Conservation (phyloP, 2,888 invertebrate species). For the Acutogordius australiensis region DNA sequence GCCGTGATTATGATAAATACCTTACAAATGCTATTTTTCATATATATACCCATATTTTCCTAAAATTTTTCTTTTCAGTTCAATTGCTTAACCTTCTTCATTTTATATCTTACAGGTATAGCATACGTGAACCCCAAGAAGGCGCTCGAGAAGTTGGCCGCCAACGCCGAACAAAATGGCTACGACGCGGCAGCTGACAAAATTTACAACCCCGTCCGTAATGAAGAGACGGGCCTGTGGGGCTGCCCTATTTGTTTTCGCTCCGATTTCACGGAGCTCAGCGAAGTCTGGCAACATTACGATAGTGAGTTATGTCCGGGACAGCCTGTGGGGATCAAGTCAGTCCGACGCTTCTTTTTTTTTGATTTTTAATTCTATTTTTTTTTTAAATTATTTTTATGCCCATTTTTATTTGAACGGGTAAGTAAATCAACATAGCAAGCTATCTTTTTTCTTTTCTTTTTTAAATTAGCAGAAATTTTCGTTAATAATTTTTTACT, state of each 20-base stretch:
- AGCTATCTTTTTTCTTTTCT: too few relatives aligned
- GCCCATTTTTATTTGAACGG: too few relatives aligned
- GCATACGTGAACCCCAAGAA: constrained; percentile 2
- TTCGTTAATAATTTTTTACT: too few relatives aligned
- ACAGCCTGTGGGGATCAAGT: constrained; percentile 52
- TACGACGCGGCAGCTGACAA: constrained; percentile 53
- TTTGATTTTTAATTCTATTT: not conserved
- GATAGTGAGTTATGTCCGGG: constrained; percentile 75
- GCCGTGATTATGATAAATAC: too few relatives aligned
- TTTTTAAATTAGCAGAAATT: too few relatives aligned
- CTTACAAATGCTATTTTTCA: too few relatives aligned
- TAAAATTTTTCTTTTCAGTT: too few relatives aligned
- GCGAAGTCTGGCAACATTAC: constrained; percentile 50
- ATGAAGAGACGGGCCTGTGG: constrained; percentile 76
- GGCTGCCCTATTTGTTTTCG: constrained; percentile 86
- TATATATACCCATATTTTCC: too few relatives aligned
- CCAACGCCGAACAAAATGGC: not conserved
- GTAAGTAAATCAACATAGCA: too few relatives aligned
- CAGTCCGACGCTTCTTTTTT: not conserved
- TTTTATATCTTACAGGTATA: too few relatives aligned
- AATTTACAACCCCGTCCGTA: constrained; percentile 71
- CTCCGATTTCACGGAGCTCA: constrained; percentile 72
- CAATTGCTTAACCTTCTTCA: too few relatives aligned
- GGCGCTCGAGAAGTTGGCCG: not conserved
- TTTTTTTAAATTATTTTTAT: too few relatives aligned